These are phyloP conservation scores for Eudyptes chrysolophus DNA, from an alignment of 2,113 vertebrate species.

Conservation along the genomic window DNA sequence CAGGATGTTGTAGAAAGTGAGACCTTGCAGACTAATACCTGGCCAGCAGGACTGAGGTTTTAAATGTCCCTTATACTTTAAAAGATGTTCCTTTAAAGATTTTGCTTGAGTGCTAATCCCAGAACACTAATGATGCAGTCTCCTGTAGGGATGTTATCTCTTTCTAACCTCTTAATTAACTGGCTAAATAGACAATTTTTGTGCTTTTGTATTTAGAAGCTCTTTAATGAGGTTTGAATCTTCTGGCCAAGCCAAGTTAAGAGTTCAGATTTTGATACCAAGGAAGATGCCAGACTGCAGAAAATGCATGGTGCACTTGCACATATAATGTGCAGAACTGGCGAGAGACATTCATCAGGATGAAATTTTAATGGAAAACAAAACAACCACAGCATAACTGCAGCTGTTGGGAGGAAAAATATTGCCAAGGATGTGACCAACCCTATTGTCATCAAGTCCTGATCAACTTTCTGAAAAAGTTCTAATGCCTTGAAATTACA, in stretches of 20 bases:
- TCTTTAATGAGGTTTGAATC: conserved; percentile 33
- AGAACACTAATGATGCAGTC: neutral
- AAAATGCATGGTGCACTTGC: neutral
- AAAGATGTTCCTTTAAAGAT: neutral
- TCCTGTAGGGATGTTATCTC: conserved; percentile 3
- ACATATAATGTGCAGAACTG: neutral
- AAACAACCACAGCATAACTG: neutral
- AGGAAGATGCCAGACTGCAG: neutral
- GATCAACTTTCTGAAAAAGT: neutral
- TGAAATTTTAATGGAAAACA: neutral
- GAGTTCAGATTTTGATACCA: neutral
- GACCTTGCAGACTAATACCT: conserved; percentile 36
- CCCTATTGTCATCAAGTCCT: neutral
- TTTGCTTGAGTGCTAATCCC: neutral
- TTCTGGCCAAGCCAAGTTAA: neutral
- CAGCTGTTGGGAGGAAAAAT: neutral
- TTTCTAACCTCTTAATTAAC: conserved; percentile 50
- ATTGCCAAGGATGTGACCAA: neutral
- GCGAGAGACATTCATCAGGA: neutral
- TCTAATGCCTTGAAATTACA: neutral
- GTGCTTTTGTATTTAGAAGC: conserved; percentile 31
- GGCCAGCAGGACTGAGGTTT: neutral
- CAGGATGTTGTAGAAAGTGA: conserved; percentile 40
- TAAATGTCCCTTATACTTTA: neutral
- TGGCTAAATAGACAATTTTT: neutral